Percentiles rank a stretch among this genome's conserved stretches.
phyloP scores from a whole-genome alignment of 2,797 vertebrate species.

The Myripristis jacobus region DNA sequence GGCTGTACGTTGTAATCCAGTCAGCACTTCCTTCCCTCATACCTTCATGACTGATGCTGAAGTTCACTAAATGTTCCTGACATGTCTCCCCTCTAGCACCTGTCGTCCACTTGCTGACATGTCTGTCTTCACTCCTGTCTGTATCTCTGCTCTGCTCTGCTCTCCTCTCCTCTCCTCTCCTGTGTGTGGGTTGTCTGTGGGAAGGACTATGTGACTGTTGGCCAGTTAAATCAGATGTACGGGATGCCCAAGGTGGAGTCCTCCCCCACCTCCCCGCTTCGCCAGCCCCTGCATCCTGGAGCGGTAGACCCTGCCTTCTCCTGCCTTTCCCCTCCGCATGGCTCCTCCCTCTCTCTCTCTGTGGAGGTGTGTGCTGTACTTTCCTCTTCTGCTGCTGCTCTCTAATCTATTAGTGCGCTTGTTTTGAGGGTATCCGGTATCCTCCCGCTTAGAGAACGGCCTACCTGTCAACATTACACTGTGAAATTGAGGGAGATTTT shows the following conservation, averaged over 20 bases:
- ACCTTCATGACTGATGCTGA: not conserved
- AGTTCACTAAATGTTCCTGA: constrained; percentile 16
- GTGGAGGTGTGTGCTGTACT: constrained; percentile 83
- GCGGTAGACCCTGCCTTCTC: constrained; percentile 74
- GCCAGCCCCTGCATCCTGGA: constrained; percentile 71
- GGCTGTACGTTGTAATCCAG: constrained; percentile 8
- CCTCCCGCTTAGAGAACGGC: too few species aligned
- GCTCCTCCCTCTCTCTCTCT: constrained; percentile 85
- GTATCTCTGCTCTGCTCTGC: not conserved
- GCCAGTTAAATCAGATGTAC: constrained; percentile 89
- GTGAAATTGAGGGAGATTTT: too few species aligned
- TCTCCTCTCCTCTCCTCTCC: not conserved
- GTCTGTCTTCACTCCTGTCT: constrained; percentile 23
- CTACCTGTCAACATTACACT: too few species aligned
- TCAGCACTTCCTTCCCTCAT: not conserved
- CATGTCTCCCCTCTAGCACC: constrained; percentile 14
- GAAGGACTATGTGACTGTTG: constrained; percentile 89
- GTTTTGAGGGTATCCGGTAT: too few species aligned
- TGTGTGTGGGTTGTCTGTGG: constrained; percentile 18
- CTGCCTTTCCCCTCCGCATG: constrained; percentile 81
- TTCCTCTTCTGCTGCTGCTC: constrained; percentile 9
- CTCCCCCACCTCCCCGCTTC: constrained; percentile 81
- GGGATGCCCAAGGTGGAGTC: constrained; percentile 84
- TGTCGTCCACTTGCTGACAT: constrained; percentile 23
- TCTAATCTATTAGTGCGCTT: constrained; percentile 5